A percentile compares a stretch with the other conserved stretches of the same genome.
Conservation (phyloP, 1,140 invertebrate genomes). For the Saxidomus purpurata region DNA sequence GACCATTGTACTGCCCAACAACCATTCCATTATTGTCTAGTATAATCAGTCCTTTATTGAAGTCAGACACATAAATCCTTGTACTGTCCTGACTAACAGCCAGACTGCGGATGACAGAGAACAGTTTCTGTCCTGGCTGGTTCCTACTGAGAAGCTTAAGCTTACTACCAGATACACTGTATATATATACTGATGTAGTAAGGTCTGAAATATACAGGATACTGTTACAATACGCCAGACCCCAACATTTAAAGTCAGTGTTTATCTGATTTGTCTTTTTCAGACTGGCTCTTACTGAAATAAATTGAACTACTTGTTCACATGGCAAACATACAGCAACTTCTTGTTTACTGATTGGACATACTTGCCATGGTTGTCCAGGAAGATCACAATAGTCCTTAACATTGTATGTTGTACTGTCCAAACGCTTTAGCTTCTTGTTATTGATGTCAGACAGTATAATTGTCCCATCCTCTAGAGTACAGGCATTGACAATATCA, state of each 20-base stretch:
- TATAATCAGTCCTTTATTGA: background rate
- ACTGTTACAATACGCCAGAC: background rate
- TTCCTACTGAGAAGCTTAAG: background rate
- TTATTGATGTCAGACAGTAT: background rate
- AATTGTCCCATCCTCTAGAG: background rate
- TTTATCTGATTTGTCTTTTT: background rate
- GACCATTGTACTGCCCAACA: background rate
- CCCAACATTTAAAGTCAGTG: background rate
- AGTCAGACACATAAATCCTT: background rate
- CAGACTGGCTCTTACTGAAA: background rate
- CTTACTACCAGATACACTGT: background rate
- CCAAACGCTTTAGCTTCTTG: constrained; percentile 4
- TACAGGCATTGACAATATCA: no score
- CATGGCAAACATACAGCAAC: background rate
- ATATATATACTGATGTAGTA: background rate
- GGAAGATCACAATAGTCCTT: background rate
- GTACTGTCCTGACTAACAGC: background rate
- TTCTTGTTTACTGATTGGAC: background rate
- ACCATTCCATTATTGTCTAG: background rate
- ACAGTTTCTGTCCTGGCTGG: background rate
- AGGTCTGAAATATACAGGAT: background rate
- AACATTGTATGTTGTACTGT: background rate
- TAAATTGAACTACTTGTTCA: background rate
- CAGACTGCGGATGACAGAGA: background rate
- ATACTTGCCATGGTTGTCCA: background rate